phyloP scores from a whole-genome alignment of 2,888 invertebrate genomes.

The Drosophila basisetae region DNA sequence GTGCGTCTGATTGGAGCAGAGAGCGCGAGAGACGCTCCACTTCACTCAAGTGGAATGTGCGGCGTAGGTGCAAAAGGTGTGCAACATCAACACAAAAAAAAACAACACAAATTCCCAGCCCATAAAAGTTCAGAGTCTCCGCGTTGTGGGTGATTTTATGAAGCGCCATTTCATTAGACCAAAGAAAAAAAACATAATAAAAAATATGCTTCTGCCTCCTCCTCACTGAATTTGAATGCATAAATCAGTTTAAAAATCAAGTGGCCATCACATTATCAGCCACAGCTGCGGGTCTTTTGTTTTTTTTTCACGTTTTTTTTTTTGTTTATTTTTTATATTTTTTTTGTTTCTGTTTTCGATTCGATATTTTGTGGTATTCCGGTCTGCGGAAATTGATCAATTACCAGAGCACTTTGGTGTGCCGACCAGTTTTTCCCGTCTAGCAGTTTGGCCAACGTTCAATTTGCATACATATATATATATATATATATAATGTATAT shows the following conservation, averaged over 20 bases:
- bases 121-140: conserved; percentile 31
- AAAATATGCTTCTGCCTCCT: conserved; percentile 11
- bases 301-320: not conserved
- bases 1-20: conserved; percentile 59
- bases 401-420: conserved; percentile 68
- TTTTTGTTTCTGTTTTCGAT: conserved; percentile 15
- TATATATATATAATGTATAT: not conserved
- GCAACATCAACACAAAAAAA: conserved; percentile 7
- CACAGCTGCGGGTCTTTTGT: conserved; percentile 50
- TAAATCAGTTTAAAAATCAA: conserved; percentile 71
- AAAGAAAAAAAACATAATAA: not conserved
- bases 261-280: conserved; percentile 65
- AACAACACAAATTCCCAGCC: conserved; percentile 17
- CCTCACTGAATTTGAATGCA: conserved; percentile 28
- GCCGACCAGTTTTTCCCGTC: conserved; percentile 74
- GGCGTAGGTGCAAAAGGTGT: conserved; percentile 46
- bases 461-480: conserved; percentile 18
- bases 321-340: conserved; percentile 1
- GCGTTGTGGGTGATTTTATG: conserved; percentile 19
- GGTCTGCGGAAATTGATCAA: conserved; percentile 79
- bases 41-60: conserved; percentile 58
- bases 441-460: conserved; percentile 45
- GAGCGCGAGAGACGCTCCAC: conserved; percentile 3
- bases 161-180: conserved; percentile 70
- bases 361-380: conserved; percentile 30